Percentiles rank a stretch among this genome's conserved stretches.
Conservation (phyloP, 2,797 vertebrate species). For the Sylvilagus floridanus region DNA sequence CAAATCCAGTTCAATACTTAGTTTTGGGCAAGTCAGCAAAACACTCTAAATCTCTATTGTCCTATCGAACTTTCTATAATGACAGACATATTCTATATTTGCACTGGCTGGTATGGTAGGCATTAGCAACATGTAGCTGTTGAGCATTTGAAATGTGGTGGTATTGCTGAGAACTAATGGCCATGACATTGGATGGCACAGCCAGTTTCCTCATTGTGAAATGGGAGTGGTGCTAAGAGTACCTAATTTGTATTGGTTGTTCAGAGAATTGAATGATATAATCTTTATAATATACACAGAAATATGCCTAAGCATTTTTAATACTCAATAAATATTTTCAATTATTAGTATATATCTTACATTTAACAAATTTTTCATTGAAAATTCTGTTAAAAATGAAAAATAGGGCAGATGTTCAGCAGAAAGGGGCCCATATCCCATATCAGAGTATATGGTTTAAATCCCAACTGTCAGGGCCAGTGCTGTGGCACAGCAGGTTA, state of each 20-base stretch:
- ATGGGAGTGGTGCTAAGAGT: neutral
- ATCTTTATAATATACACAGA: neutral
- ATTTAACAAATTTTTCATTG: slow-evolving; percentile 62
- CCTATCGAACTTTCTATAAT: slow-evolving; percentile 12
- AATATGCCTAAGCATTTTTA: neutral
- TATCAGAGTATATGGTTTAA: no score
- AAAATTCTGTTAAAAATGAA: slow-evolving; percentile 77
- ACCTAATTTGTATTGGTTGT: neutral
- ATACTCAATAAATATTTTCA: neutral
- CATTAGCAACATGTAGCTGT: neutral
- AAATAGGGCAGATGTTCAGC: slow-evolving; percentile 49
- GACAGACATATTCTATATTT: neutral
- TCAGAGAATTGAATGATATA: neutral
- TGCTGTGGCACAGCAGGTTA: no score
- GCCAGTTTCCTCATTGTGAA: neutral
- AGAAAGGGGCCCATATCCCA: no score
- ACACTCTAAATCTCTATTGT: neutral
- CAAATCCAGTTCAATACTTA: neutral
- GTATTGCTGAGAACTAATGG: neutral
- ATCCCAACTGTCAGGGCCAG: no score
- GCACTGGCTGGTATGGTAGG: neutral
- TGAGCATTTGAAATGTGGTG: neutral
- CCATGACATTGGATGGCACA: neutral
- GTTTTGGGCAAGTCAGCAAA: slow-evolving; percentile 3
- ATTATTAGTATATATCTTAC: slow-evolving; percentile 75